Base-by-base conservation (phyloP, 2,888 invertebrate genomes). In the Plutella xylostella region DNA sequence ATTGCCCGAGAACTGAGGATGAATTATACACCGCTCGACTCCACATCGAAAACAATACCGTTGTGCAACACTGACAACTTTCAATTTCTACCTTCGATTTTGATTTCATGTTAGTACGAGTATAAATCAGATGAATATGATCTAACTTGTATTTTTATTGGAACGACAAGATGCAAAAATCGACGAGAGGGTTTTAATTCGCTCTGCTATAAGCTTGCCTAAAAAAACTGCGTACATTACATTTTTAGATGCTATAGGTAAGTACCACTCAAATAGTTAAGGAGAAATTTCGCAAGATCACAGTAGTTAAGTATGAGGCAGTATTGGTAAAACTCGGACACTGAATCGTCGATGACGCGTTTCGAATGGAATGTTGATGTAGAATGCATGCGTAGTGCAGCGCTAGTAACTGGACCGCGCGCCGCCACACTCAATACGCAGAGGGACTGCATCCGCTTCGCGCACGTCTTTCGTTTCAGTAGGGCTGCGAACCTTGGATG, bases 351-450 rank as follows among this genome's bases (percentile, higher is more conserved):
- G 63, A 71, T 79, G 79, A 79, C 79, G 76, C 66, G 62, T 52
- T 48, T 50, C 64, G 57, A 66, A 72, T 56, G 79, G 79, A 79
- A 80, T 79, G 78, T 69, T 65, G 68, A 69, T 71, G 66, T 60
- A 64, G 70, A 74, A 72, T 77, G 69, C 70, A 74, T 62, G 72
- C 68, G 64, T 64, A 57, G 60, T 64, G 63, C 60, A 64, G 54
- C 60, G 51, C 56, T 51, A 50, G 56, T 57, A 61, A 60, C 54
- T 58, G 56, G 54, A 57, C 50, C 52, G 52, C 45, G 48, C 47
- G 53, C 49, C 45, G 45, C 45, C 18, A 15, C 19, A 37, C n/a
- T 30, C 18, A 9, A 30, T 19, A 22, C 20, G 15, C 19, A 52
- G 52, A 55, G 51, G 54, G 52, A 48, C 40, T 42, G 41, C 60